phyloP scores from a whole-genome alignment of 2,888 invertebrate genomes.

The Anthophora plumipes region DNA sequence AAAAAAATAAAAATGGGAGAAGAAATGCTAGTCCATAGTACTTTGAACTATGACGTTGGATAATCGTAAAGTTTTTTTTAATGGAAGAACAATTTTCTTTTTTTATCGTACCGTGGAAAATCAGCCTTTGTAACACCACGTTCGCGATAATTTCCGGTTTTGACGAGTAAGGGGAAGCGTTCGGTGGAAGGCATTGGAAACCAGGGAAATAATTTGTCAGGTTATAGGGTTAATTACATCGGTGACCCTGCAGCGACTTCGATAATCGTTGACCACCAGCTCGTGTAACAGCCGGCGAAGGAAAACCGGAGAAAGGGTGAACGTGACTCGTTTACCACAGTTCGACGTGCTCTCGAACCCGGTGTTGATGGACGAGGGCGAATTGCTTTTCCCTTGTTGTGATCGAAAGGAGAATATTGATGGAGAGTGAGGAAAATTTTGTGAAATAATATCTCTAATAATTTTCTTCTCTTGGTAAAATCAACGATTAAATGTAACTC shows the following conservation, averaged over 20 bases:
- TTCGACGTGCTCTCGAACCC: constrained; percentile 29
- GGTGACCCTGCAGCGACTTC: constrained; percentile 52
- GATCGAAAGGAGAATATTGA: too few relatives aligned
- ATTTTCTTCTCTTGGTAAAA: too few relatives aligned
- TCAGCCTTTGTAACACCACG: neutral
- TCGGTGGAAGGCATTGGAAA: neutral
- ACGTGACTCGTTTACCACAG: constrained; percentile 40
- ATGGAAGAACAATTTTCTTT: neutral
- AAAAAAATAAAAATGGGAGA: too few relatives aligned
- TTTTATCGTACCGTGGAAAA: neutral
- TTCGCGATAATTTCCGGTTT: neutral
- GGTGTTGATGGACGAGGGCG: neutral
- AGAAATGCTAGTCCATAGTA: too few relatives aligned
- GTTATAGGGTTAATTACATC: constrained; percentile 56
- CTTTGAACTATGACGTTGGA: too few relatives aligned
- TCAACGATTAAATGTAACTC: too few relatives aligned
- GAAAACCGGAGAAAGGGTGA: constrained; percentile 11
- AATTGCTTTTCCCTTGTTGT: too few relatives aligned
- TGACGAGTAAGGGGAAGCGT: neutral
- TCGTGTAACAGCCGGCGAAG: constrained; percentile 19
- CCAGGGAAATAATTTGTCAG: constrained; percentile 26
- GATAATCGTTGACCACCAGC: constrained; percentile 35
- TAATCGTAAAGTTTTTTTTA: neutral
- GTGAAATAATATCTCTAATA: too few relatives aligned
- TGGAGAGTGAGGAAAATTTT: too few relatives aligned